phyloP scores from a whole-genome alignment of 1,140 invertebrate species.

The Euura saliciscinereae region DNA sequence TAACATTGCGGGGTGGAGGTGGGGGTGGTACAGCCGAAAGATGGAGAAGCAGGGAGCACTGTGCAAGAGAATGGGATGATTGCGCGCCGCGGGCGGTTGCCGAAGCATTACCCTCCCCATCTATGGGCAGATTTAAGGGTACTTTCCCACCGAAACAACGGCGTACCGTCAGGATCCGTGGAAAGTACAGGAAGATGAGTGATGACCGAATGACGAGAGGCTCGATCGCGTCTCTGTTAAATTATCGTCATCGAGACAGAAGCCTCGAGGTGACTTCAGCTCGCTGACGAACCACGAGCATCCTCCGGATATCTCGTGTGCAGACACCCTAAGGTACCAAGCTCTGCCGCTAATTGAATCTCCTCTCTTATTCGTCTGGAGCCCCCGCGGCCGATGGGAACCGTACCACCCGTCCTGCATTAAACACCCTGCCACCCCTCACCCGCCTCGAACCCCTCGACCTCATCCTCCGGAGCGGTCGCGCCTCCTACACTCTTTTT shows the following conservation, averaged over 20 bases:
- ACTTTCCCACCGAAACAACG: constrained; percentile 1
- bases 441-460: constrained; percentile 38
- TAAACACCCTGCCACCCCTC: constrained; percentile 57
- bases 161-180: neutral
- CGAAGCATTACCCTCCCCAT: constrained; percentile 32
- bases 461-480: constrained; percentile 27
- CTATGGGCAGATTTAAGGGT: neutral
- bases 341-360: constrained; percentile 60
- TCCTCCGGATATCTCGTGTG: constrained; percentile 37
- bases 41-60: constrained; percentile 26
- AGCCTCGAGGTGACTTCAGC: neutral
- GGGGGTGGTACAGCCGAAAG: neutral
- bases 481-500: constrained; percentile 17
- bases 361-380: constrained; percentile 57
- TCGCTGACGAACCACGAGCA: neutral
- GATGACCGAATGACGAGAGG: no score
- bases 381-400: constrained; percentile 57
- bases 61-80: constrained; percentile 37
- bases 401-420: constrained; percentile 56
- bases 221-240: no score
- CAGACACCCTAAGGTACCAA: constrained; percentile 57
- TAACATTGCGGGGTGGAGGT: neutral
- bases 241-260: neutral
- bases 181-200: no score
- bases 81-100: constrained; percentile 41